phyloP scores from a whole-genome alignment of 2,888 invertebrate species.

The Heliconius cydno region DNA sequence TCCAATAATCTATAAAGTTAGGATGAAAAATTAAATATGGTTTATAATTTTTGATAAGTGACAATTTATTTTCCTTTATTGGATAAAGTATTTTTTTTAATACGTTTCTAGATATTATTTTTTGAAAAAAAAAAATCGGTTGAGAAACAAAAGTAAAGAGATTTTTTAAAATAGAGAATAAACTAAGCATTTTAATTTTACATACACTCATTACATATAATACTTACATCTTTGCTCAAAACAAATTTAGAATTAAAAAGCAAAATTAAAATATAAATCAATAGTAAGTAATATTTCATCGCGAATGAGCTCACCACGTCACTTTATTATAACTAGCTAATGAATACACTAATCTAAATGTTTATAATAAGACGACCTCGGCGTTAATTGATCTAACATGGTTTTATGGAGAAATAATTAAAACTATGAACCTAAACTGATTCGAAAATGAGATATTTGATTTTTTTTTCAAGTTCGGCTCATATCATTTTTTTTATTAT shows the following conservation, averaged over 20 bases:
- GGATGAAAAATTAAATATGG: too few relatives aligned
- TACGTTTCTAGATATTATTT: too few relatives aligned
- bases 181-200: neutral
- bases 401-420: conserved; percentile 8
- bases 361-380: conserved; percentile 15
- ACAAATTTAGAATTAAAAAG: neutral
- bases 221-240: conserved; percentile 17
- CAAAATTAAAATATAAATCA: neutral
- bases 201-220: neutral
- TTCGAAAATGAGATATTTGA: too few relatives aligned
- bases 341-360: neutral
- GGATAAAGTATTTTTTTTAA: too few relatives aligned
- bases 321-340: conserved; percentile 8
- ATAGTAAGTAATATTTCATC: neutral
- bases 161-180: too few relatives aligned
- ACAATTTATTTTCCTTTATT: too few relatives aligned
- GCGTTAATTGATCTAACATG: conserved; percentile 26
- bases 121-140: too few relatives aligned
- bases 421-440: neutral
- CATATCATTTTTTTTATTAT: too few relatives aligned
- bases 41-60: too few relatives aligned
- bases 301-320: neutral
- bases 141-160: too few relatives aligned
- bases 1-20: conserved; percentile 3
- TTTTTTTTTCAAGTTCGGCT: too few relatives aligned